Percentiles rank a stretch among this genome's conserved stretches.
phyloP scores from a whole-genome alignment of 2,113 vertebrate species.

The Nibea albiflora region DNA sequence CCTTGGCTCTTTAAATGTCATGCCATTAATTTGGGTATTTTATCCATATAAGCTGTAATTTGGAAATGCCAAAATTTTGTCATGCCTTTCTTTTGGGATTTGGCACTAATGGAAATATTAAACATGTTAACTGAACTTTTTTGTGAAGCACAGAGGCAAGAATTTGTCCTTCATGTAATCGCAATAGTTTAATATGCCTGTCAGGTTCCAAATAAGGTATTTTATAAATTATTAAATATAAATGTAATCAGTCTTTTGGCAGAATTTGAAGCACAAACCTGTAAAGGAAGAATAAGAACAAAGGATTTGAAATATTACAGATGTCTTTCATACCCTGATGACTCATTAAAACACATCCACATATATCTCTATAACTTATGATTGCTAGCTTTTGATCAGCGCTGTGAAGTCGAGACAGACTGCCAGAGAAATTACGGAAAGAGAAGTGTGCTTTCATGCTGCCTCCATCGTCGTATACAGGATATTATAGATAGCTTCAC shows the following conservation, averaged over 20 bases:
- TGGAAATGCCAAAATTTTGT: not conserved
- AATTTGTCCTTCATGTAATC: not conserved
- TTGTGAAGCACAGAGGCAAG: not conserved
- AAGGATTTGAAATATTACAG: not conserved
- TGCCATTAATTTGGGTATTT: not conserved
- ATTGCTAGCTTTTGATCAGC: slow-evolving; percentile 14
- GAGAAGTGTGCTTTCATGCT: slow-evolving; percentile 6
- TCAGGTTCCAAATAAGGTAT: not conserved
- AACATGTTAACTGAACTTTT: not conserved
- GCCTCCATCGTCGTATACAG: not conserved
- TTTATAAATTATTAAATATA: not conserved
- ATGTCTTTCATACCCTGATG: not conserved
- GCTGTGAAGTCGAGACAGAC: slow-evolving; percentile 18
- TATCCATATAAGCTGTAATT: not conserved
- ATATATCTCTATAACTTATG: not conserved
- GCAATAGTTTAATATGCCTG: not conserved
- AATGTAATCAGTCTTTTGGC: not conserved
- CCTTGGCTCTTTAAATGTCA: not conserved
- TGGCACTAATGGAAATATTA: not conserved
- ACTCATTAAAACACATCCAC: slow-evolving; percentile 33
- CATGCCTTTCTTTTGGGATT: not conserved
- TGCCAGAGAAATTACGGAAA: slow-evolving; percentile 20
- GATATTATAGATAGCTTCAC: not conserved
- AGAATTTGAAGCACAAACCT: not conserved
- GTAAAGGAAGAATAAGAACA: not conserved